Evolutionary conservation across 2,888 invertebrate genomes (phyloP).

Genomic region (Cantharis rufa): DNA sequence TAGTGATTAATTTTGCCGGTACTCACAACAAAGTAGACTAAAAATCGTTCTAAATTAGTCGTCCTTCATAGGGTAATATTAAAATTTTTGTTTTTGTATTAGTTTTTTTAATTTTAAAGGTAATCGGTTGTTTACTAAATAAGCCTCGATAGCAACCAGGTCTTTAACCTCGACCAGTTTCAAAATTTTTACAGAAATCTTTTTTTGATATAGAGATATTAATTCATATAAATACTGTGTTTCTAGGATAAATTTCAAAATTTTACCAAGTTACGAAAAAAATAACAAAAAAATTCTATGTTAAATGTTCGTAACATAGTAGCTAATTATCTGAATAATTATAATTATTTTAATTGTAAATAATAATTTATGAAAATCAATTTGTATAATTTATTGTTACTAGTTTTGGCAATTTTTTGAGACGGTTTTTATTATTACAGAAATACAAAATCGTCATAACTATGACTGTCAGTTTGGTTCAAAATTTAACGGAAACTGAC

Average conservation of each 20-base stretch:
- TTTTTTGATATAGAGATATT: not conserved
- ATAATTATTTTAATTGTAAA: too few relatives aligned
- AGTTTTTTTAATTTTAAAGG: not conserved
- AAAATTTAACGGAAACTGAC: slow-evolving; percentile 33
- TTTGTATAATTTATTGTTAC: not conserved
- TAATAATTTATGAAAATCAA: not conserved
- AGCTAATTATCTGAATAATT: not conserved
- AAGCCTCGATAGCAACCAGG: not conserved
- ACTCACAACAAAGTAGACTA: not conserved
- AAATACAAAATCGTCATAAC: not conserved
- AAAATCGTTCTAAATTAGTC: not conserved
- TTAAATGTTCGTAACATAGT: not conserved
- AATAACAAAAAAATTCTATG: not conserved
- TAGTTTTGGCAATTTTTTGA: not conserved
- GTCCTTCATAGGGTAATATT: not conserved
- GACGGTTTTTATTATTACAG: not conserved
- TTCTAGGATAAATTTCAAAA: not conserved
- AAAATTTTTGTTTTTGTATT: not conserved
- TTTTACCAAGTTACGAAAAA: not conserved
- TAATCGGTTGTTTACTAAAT: not conserved
- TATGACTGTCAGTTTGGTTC: slow-evolving; percentile 25
- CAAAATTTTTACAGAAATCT: not conserved
- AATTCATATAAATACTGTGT: not conserved
- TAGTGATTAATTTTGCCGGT: slow-evolving; percentile 18
- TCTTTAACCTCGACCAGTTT: not conserved